Percentiles rank a stretch among this genome's conserved stretches.
phyloP scores from a whole-genome alignment of 2,888 invertebrate genomes.

The Drosophila melanosoma region DNA sequence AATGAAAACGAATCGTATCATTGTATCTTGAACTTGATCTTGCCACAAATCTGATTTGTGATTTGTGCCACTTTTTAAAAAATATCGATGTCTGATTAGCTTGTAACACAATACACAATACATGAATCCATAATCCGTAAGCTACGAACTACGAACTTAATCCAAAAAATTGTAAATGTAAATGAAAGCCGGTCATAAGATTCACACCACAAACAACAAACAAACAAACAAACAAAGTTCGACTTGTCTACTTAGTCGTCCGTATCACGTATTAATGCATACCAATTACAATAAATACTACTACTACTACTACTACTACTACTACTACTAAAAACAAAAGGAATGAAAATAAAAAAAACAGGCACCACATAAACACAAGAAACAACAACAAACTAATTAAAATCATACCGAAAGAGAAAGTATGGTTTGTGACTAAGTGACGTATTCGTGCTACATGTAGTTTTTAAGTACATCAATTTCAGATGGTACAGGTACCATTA shows the following conservation, averaged over 20 bases:
- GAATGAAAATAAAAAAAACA: constrained; percentile 38
- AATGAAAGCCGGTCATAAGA: constrained; percentile 44
- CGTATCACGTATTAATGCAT: constrained; percentile 62
- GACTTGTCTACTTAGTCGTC: constrained; percentile 45
- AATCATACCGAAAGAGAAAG: constrained; percentile 6
- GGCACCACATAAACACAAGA: constrained; percentile 15
- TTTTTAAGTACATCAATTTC: constrained; percentile 51
- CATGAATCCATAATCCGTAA: constrained; percentile 55
- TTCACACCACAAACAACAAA: constrained; percentile 37
- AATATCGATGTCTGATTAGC: constrained; percentile 81
- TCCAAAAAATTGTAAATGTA: constrained; percentile 68
- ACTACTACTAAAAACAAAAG: constrained; percentile 57
- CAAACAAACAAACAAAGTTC: constrained; percentile 26
- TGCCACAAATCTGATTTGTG: constrained; percentile 79
- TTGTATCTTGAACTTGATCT: constrained; percentile 79
- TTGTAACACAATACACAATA: constrained; percentile 53
- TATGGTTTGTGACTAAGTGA: constrained; percentile 47
- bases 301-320: constrained; percentile 59
- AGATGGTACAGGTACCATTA: constrained; percentile 35
- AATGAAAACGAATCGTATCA: constrained; percentile 74
- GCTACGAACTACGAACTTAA: constrained; percentile 62
- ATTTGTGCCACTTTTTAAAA: constrained; percentile 77
- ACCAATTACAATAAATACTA: constrained; percentile 67
- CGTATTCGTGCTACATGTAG: constrained; percentile 56
- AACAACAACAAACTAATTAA: constrained; percentile 27